A percentile compares a stretch with the other conserved stretches of the same genome.
Evolutionary conservation across 2,113 vertebrate genomes (phyloP).

Genomic region (Larimichthys crocea): DNA sequence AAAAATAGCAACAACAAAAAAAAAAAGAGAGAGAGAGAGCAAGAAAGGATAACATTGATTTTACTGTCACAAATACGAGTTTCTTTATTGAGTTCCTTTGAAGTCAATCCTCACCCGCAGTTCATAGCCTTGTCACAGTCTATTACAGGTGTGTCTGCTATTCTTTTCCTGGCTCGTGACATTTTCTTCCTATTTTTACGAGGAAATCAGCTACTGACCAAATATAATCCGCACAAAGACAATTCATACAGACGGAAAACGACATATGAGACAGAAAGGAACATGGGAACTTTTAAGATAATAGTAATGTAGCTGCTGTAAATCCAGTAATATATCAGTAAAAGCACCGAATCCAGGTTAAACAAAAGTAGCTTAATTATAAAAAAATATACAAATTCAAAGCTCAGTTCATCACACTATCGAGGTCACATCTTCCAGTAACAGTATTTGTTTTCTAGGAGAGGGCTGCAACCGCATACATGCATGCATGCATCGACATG

Average conservation of each 20-base stretch:
- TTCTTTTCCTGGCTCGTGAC: conserved; percentile 38
- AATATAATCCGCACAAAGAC: conserved; percentile 42
- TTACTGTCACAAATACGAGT: conserved; percentile 65
- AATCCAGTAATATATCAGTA: neutral
- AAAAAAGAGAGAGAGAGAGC: neutral
- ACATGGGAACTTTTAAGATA: neutral
- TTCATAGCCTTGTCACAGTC: conserved; percentile 69
- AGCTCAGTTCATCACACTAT: neutral
- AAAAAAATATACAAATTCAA: too few relatives aligned
- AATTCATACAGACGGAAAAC: neutral
- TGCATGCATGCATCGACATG: too few relatives aligned
- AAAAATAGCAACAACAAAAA: conserved; percentile 76
- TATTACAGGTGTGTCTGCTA: conserved; percentile 55
- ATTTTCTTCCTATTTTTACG: conserved; percentile 50
- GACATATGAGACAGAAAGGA: neutral
- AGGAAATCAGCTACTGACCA: conserved; percentile 44
- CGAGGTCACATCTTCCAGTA: neutral
- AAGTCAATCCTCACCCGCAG: conserved; percentile 64
- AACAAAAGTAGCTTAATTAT: neutral
- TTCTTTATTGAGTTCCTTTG: conserved; percentile 57
- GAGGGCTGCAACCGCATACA: neutral
- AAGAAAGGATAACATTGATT: conserved; percentile 55
- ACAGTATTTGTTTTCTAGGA: neutral
- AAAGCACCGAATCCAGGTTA: neutral
- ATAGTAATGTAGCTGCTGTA: conserved; percentile 13